Conservation (phyloP, 1,140 invertebrate genomes). For the Akabosia matsudoensis region DNA sequence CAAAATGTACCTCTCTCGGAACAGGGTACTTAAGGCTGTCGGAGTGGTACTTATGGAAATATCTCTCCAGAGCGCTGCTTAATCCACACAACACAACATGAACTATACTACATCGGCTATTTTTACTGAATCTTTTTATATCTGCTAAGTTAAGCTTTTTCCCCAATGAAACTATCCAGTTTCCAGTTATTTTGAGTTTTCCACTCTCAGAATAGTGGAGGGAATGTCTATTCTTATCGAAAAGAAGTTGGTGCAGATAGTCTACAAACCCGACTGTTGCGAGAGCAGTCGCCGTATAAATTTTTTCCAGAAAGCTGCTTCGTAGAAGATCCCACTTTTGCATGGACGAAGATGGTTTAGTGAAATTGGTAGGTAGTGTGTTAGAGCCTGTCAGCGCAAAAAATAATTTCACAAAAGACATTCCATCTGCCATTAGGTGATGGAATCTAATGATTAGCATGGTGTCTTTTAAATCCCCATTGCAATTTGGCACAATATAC, state of each 20-base stretch:
- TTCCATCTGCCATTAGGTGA: background rate
- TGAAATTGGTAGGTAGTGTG: background rate
- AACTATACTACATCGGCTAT: background rate
- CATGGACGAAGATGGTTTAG: background rate
- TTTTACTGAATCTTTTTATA: background rate
- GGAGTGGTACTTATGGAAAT: background rate
- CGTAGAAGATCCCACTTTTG: background rate
- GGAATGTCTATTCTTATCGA: background rate
- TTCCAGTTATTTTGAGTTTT: background rate
- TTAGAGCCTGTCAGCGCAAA: background rate
- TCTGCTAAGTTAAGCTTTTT: background rate
- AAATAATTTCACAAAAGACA: background rate
- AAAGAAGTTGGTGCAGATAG: background rate
- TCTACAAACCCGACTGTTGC: background rate
- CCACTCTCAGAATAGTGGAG: background rate
- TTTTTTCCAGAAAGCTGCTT: background rate
- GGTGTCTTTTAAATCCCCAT: background rate
- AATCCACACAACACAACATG: background rate
- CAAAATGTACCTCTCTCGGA: background rate
- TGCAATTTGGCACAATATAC: background rate
- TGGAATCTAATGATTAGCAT: background rate
- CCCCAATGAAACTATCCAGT: background rate
- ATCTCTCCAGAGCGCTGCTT: background rate
- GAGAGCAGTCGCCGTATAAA: background rate
- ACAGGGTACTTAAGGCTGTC: background rate